phyloP scores from a whole-genome alignment of 2,797 vertebrate genomes.

The Pteropus rufus region DNA sequence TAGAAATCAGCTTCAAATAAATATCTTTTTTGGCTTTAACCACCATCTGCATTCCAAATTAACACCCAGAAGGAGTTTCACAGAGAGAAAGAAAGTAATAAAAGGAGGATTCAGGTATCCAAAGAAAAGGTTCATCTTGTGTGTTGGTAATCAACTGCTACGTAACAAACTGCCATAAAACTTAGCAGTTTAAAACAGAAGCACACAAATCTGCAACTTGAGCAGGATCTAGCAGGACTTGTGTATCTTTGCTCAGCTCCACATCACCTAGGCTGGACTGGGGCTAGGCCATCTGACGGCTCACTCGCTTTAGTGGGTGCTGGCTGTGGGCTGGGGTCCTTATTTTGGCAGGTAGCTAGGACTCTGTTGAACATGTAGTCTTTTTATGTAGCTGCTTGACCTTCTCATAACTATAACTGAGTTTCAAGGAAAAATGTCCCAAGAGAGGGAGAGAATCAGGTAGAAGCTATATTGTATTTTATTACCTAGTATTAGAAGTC shows the following conservation, averaged over 20 bases:
- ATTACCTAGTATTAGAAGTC: not conserved
- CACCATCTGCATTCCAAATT: not conserved
- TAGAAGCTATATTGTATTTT: not conserved
- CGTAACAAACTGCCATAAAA: not conserved
- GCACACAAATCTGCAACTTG: accelerated
- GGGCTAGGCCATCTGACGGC: accelerated
- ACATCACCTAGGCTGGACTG: accelerated
- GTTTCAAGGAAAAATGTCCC: not conserved
- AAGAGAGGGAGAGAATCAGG: not conserved
- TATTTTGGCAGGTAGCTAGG: not conserved
- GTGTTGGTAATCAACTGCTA: not conserved
- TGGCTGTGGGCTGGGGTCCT: not conserved
- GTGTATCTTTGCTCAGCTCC: not conserved
- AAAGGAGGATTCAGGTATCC: not conserved
- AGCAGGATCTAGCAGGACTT: not conserved
- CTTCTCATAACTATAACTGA: not conserved
- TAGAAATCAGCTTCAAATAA: not conserved
- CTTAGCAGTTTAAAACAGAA: not conserved
- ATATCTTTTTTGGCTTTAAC: not conserved
- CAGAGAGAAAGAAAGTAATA: not conserved
- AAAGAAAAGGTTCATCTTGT: not conserved
- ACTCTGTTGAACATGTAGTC: accelerated
- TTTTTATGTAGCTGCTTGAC: not conserved
- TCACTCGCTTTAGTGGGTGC: not conserved
- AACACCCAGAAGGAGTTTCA: not conserved